Percentiles rank a stretch among this genome's conserved stretches.
Evolutionary conservation across 1,140 invertebrate genomes (phyloP).

Genomic region (Belonocnema kinseyi): DNA sequence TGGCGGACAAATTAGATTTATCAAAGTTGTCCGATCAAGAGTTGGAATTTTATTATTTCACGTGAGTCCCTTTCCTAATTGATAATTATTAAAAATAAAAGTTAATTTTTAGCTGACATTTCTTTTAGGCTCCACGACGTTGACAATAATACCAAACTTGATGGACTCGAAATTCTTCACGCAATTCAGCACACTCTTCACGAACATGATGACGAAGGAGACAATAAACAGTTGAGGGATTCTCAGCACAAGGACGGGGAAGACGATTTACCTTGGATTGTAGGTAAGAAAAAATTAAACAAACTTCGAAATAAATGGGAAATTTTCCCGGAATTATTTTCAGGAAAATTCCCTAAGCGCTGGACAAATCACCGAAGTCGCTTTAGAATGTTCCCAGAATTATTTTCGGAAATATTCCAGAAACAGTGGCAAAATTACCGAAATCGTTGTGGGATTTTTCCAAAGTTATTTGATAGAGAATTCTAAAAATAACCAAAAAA

Average conservation of each 20-base stretch:
- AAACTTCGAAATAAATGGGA: neutral
- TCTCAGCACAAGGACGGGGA: conserved; percentile 28
- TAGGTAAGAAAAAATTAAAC: conserved; percentile 37
- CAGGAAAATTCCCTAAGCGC: too few relatives aligned
- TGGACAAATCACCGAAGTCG: too few relatives aligned
- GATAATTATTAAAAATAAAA: neutral
- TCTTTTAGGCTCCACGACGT: conserved; percentile 85
- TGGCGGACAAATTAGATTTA: conserved; percentile 76
- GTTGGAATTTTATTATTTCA: conserved; percentile 83
- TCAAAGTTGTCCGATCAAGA: conserved; percentile 84
- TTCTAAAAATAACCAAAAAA: neutral
- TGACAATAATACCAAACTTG: conserved; percentile 87
- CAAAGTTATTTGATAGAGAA: too few relatives aligned
- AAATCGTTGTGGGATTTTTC: too few relatives aligned
- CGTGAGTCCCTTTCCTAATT: conserved; percentile 66
- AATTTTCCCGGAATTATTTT: too few relatives aligned
- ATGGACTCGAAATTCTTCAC: conserved; percentile 87
- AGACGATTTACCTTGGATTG: conserved; percentile 41
- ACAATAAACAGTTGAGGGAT: conserved; percentile 2
- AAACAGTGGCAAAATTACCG: too few relatives aligned
- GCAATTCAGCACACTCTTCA: conserved; percentile 81
- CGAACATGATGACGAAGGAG: conserved; percentile 65
- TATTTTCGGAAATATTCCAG: too few relatives aligned
- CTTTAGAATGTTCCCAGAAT: too few relatives aligned
- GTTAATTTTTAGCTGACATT: conserved; percentile 52